These are phyloP conservation scores for Hipparchia sbordonii DNA, from an alignment of 2,888 invertebrate species.

Conservation along the genomic window DNA sequence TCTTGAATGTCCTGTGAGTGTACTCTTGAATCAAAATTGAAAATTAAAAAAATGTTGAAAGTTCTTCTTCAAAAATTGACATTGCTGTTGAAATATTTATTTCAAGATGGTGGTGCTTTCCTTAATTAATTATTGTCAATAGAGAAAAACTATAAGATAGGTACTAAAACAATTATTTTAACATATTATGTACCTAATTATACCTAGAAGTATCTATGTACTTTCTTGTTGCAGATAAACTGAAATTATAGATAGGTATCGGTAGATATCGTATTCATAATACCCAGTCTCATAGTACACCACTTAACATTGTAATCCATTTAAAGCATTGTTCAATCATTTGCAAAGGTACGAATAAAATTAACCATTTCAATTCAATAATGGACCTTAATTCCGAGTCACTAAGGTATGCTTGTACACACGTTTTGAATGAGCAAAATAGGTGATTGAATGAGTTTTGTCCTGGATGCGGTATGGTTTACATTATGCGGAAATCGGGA, in stretches of 20 bases:
- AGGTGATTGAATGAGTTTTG: slow-evolving; percentile 31
- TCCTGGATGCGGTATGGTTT: slow-evolving; percentile 21
- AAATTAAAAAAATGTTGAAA: too few relatives aligned
- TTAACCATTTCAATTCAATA: slow-evolving; percentile 10
- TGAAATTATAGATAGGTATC: background rate
- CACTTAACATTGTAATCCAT: slow-evolving; percentile 61
- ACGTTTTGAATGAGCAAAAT: slow-evolving; percentile 11
- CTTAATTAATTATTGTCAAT: too few relatives aligned
- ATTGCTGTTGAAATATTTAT: too few relatives aligned
- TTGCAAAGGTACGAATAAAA: background rate
- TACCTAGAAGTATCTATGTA: background rate
- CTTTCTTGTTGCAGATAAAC: background rate
- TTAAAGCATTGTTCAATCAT: slow-evolving; percentile 64
- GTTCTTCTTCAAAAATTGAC: too few relatives aligned
- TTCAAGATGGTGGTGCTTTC: too few relatives aligned
- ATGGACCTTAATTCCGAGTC: background rate
- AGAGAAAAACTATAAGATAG: too few relatives aligned
- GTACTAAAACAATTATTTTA: too few relatives aligned
- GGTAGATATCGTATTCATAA: slow-evolving; percentile 51
- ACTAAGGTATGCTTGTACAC: slow-evolving; percentile 6
- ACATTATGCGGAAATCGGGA: slow-evolving; percentile 17
- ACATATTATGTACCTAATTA: too few relatives aligned
- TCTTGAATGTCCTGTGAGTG: too few relatives aligned
- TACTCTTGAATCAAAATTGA: too few relatives aligned
- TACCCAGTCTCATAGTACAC: slow-evolving; percentile 44